Evolutionary conservation across 2,113 vertebrate species (phyloP).

Genomic region (Clarias gariepinus): DNA sequence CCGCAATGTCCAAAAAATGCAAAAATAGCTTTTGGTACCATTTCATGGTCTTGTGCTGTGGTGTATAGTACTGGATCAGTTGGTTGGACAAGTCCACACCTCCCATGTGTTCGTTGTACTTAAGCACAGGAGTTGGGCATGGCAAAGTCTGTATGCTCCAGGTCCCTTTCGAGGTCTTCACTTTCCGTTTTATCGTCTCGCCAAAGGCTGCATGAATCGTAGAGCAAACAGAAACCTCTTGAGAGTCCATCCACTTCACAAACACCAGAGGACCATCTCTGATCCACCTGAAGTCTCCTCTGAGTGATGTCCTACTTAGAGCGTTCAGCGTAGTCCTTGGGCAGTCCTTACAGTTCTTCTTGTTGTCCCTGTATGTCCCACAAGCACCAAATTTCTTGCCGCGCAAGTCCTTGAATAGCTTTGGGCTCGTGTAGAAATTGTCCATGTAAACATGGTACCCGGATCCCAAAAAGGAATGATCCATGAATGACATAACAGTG

Average conservation of each 20-base stretch:
- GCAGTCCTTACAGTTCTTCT: constrained; percentile 4
- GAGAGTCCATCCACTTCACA: constrained; percentile 52
- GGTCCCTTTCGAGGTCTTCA: background rate
- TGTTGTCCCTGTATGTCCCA: background rate
- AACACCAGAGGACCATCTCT: constrained; percentile 43
- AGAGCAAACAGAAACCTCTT: constrained; percentile 42
- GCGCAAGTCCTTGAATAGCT: constrained; percentile 32
- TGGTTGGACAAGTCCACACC: constrained; percentile 39
- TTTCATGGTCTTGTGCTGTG: constrained; percentile 23
- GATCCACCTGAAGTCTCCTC: constrained; percentile 40
- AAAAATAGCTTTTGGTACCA: constrained; percentile 47
- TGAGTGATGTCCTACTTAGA: background rate
- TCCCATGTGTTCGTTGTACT: constrained; percentile 28
- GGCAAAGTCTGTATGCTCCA: constrained; percentile 21
- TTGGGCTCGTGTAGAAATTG: constrained; percentile 35
- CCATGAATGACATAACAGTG: constrained; percentile 21
- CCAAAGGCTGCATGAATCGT: constrained; percentile 36
- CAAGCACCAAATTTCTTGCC: background rate
- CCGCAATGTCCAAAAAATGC: constrained; percentile 44
- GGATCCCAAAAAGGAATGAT: constrained; percentile 18
- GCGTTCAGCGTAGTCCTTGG: background rate
- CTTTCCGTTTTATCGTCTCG: constrained; percentile 18
- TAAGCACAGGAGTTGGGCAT: constrained; percentile 28
- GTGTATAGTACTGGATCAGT: constrained; percentile 37
- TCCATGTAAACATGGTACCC: constrained; percentile 28